These are phyloP conservation scores for Menura novaehollandiae DNA, from an alignment of 2,113 vertebrate genomes.

Conservation along the genomic window DNA sequence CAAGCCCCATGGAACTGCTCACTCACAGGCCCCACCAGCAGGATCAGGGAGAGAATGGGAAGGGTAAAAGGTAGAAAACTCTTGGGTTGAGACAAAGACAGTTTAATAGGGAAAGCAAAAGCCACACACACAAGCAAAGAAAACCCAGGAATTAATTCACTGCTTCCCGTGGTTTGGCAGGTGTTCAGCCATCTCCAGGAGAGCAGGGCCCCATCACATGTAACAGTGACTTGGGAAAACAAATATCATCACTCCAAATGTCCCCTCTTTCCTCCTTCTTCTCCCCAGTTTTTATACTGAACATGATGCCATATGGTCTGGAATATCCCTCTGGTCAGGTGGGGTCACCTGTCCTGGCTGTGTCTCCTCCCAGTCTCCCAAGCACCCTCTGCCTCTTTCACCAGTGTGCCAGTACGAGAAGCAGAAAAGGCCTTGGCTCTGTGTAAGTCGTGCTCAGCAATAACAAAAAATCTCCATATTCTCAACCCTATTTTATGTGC, in stretches of 20 bases:
- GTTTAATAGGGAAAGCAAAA: not conserved
- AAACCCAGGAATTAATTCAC: not conserved
- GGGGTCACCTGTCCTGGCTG: not conserved
- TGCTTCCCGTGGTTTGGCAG: not conserved
- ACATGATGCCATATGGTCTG: not conserved
- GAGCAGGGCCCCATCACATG: rapidly evolving
- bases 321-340: not conserved
- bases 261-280: not conserved
- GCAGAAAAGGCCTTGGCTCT: not conserved
- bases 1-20: not conserved
- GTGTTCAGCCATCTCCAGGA: not conserved
- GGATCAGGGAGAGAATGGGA: not conserved
- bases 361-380: not conserved
- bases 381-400: not conserved
- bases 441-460: not conserved
- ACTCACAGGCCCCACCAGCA: not conserved
- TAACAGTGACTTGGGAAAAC: not conserved
- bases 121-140: not conserved
- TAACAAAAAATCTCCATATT: not conserved
- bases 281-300: not conserved
- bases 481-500: not conserved
- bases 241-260: not conserved
- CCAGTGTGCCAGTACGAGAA: not conserved
- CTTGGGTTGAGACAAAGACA: not conserved
- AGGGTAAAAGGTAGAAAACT: not conserved